phyloP scores from a whole-genome alignment of 2,797 vertebrate species.

The Lateolabrax maculatus region DNA sequence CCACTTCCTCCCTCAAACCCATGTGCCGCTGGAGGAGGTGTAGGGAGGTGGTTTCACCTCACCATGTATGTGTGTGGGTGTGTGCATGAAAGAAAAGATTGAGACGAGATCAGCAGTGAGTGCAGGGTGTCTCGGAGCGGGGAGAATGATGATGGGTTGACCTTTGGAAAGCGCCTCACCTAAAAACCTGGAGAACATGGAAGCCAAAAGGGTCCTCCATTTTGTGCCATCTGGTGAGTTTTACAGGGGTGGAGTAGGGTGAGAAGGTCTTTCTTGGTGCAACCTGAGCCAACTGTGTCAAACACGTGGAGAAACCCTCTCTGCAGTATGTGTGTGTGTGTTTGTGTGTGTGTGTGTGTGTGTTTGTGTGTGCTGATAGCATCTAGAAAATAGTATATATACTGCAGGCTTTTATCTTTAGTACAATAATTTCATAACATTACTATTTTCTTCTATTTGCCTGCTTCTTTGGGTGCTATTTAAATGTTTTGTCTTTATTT shows the following conservation, averaged over 20 bases:
- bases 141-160: conserved; percentile 82
- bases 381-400: not conserved
- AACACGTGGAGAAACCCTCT: conserved; percentile 46
- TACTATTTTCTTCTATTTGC: not conserved
- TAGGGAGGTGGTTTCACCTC: conserved; percentile 49
- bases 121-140: conserved; percentile 58
- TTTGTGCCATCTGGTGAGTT: conserved; percentile 85
- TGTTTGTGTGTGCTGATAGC: not conserved
- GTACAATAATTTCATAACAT: not conserved
- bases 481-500: not conserved
- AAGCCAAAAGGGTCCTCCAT: conserved; percentile 78
- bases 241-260: conserved; percentile 46
- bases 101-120: conserved; percentile 24
- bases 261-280: conserved; percentile 50
- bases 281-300: conserved; percentile 67
- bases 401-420: not conserved
- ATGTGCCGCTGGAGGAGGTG: conserved; percentile 64
- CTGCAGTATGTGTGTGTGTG: not conserved
- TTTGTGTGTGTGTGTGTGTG: conserved; percentile 5
- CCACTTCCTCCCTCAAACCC: conserved; percentile 51
- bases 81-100: conserved; percentile 19
- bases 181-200: conserved; percentile 74
- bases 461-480: not conserved
- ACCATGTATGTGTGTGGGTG: conserved; percentile 28
- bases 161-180: conserved; percentile 55